A percentile compares a stretch with the other conserved stretches of the same genome.
Evolutionary conservation across 2,888 invertebrate genomes (phyloP).

Genomic region (Sturmia bella): DNA sequence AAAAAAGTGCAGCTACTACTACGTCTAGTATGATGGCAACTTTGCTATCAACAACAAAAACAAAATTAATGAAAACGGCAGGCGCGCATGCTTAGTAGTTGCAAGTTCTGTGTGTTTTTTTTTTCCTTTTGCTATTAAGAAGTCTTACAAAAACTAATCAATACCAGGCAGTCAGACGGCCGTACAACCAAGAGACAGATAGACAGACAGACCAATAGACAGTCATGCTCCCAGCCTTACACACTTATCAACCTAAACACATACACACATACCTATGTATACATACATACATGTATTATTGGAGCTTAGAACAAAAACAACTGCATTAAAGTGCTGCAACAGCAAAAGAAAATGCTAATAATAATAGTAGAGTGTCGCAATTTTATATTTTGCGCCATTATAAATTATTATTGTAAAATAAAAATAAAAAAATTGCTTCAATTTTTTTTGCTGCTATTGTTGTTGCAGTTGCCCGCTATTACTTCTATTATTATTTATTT

Average conservation of each 20-base stretch:
- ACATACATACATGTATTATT: too few species aligned
- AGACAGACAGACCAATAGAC: not conserved
- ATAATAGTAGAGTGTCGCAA: slow-evolving; percentile 58
- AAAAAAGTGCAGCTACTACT: slow-evolving; percentile 7
- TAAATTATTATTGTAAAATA: slow-evolving; percentile 56
- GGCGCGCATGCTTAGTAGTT: slow-evolving; percentile 63
- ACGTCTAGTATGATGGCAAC: not conserved
- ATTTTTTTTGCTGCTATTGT: slow-evolving; percentile 47
- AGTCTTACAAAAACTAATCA: slow-evolving; percentile 66
- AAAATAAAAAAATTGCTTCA: slow-evolving; percentile 60
- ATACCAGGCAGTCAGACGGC: slow-evolving; percentile 24
- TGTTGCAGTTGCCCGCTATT: slow-evolving; percentile 35
- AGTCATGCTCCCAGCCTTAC: slow-evolving; percentile 1
- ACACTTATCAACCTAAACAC: slow-evolving; percentile 34
- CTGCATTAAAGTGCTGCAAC: slow-evolving; percentile 17
- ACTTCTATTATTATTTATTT: slow-evolving; percentile 64
- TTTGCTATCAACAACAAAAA: not conserved
- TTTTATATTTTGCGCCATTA: slow-evolving; percentile 61
- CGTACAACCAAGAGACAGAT: not conserved
- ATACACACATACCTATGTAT: not conserved
- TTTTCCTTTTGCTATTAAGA: slow-evolving; percentile 48
- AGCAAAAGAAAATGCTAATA: slow-evolving; percentile 36
- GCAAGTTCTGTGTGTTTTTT: slow-evolving; percentile 7
- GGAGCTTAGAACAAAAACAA: slow-evolving; percentile 30
- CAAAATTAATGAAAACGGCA: slow-evolving; percentile 41